These are phyloP conservation scores for Drosophila aldrichi DNA, from an alignment of 2,888 invertebrate species.

Conservation along the genomic window DNA sequence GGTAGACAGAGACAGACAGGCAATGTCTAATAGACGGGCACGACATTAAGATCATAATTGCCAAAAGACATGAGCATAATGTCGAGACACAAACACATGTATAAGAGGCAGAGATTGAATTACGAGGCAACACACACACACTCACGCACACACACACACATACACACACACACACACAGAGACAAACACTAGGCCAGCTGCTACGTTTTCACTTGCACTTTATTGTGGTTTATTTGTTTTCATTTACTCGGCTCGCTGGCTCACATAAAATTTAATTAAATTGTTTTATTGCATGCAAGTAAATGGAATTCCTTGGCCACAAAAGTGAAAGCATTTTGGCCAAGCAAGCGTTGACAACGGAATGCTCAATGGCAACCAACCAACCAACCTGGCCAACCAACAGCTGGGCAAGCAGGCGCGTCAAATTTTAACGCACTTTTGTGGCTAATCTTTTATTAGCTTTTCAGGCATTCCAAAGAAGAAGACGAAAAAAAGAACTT, in stretches of 20 bases:
- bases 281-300: slow-evolving; percentile 72
- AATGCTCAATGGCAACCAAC: background rate
- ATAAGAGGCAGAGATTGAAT: slow-evolving; percentile 44
- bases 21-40: slow-evolving; percentile 4
- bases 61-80: slow-evolving; percentile 43
- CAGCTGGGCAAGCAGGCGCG: slow-evolving; percentile 56
- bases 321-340: no score
- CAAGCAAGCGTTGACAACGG: slow-evolving; percentile 25
- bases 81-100: slow-evolving; percentile 3
- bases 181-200: slow-evolving; percentile 39
- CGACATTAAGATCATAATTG: slow-evolving; percentile 56
- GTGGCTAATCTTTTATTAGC: slow-evolving; percentile 69
- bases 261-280: slow-evolving; percentile 78
- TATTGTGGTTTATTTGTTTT: slow-evolving; percentile 80
- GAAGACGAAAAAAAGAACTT: background rate
- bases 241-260: slow-evolving; percentile 62
- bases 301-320: slow-evolving; percentile 55
- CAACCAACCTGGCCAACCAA: background rate
- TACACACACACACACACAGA: background rate
- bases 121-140: slow-evolving; percentile 13
- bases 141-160: slow-evolving; percentile 3
- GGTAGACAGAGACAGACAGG: background rate
- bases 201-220: slow-evolving; percentile 45
- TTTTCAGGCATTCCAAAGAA: slow-evolving; percentile 14
- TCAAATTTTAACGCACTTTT: slow-evolving; percentile 45